A percentile compares a stretch with the other conserved stretches of the same genome.
Evolutionary conservation across 2,113 vertebrate species (phyloP).

Genomic region (Oncorhynchus clarkii): DNA sequence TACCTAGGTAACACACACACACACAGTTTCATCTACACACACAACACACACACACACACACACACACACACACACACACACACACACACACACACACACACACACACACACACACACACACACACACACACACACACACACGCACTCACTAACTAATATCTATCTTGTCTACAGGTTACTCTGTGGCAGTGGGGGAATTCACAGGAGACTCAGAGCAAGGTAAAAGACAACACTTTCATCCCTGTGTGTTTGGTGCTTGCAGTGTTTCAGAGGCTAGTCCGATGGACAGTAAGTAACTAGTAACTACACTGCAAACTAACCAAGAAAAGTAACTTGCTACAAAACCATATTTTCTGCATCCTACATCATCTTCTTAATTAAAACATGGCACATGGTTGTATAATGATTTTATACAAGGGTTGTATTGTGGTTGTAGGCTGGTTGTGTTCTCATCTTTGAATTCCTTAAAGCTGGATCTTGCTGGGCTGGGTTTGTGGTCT

Average conservation of each 20-base stretch:
- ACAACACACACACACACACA: not conserved
- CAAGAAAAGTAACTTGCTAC: too few species aligned
- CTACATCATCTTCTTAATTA: too few species aligned
- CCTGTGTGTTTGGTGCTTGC: too few species aligned
- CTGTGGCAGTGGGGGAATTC: constrained; percentile 71
- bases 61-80: not conserved
- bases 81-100: too few species aligned
- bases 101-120: too few species aligned
- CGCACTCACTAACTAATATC: not conserved
- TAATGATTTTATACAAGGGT: constrained; percentile 10
- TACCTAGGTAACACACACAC: constrained; percentile 82
- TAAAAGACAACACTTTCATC: constrained; percentile 41
- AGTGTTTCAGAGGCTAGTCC: too few species aligned
- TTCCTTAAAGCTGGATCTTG: constrained; percentile 10
- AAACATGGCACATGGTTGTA: too few species aligned
- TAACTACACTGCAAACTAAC: too few species aligned
- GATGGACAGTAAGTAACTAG: too few species aligned
- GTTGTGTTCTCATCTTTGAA: constrained; percentile 25
- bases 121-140: constrained; percentile 18
- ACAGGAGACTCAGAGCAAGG: constrained; percentile 72
- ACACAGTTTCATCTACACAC: not conserved
- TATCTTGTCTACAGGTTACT: constrained; percentile 57
- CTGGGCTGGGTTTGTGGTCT: constrained; percentile 35
- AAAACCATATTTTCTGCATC: not conserved
- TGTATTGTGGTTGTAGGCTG: constrained; percentile 40